Percentiles rank a stretch among this genome's conserved stretches.
phyloP scores from a whole-genome alignment of 64 coral and sea anemone genomes.

The Montipora efflorescens region DNA sequence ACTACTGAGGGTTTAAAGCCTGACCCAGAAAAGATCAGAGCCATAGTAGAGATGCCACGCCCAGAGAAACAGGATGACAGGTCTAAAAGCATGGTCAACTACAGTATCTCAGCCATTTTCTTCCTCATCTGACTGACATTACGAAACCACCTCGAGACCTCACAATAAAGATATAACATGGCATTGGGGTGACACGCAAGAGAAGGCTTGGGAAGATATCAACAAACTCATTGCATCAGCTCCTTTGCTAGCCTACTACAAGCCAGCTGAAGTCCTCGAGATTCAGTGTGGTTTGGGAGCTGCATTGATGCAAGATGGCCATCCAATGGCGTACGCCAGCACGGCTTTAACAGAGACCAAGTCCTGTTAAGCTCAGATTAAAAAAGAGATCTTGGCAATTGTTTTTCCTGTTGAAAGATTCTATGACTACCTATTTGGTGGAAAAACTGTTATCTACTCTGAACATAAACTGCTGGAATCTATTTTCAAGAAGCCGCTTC shows the following conservation, averaged over 20 bases:
- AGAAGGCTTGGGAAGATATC: not conserved
- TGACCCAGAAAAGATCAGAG: not conserved
- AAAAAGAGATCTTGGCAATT: not conserved
- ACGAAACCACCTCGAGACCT: not conserved
- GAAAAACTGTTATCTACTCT: not conserved
- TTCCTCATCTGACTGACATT: not conserved
- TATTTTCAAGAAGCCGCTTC: not conserved
- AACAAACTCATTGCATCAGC: conserved; percentile 1
- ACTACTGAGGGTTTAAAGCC: conserved; percentile 1
- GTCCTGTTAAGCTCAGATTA: not conserved
- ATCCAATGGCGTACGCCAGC: not conserved
- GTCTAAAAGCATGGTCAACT: conserved; percentile 29
- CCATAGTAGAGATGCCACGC: not conserved
- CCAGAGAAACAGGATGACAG: not conserved
- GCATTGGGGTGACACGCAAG: not conserved
- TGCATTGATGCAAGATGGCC: not conserved
- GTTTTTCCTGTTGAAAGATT: not conserved
- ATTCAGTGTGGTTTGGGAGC: conserved; percentile 5
- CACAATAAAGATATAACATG: not conserved
- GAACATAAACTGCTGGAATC: not conserved
- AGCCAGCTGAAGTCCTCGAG: not conserved
- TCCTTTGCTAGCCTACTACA: not conserved
- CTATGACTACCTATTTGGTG: not conserved
- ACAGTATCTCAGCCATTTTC: conserved; percentile 22
- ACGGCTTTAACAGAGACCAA: conserved; percentile 6